These are phyloP conservation scores for Mycetomoellerius zeteki DNA, from an alignment of 1,140 invertebrate species.

Conservation along the genomic window DNA sequence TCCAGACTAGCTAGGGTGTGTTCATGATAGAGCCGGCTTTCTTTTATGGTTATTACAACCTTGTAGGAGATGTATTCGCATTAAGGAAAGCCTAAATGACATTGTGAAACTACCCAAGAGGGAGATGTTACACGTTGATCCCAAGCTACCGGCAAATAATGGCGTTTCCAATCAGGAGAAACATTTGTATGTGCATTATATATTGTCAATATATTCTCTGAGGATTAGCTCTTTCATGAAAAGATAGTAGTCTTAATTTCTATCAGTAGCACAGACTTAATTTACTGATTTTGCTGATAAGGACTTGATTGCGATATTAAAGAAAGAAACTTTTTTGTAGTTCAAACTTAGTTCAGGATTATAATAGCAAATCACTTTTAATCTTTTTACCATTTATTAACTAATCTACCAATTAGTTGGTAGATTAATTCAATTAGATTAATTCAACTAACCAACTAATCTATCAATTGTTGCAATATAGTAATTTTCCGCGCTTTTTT, in stretches of 20 bases:
- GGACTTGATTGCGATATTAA: background rate
- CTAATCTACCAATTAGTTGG: no score
- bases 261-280: background rate
- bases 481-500: conserved; percentile 11
- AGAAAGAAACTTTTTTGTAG: background rate
- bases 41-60: background rate
- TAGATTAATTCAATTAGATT: no score
- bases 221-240: background rate
- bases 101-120: conserved; percentile 14
- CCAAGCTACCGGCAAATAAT: background rate
- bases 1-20: background rate
- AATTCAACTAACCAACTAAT: background rate
- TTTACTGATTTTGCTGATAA: background rate
- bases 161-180: background rate
- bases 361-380: no score
- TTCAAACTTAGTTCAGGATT: no score
- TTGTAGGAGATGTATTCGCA: background rate
- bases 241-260: background rate
- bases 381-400: no score
- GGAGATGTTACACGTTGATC: conserved; percentile 27
- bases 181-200: background rate
- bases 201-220: background rate
- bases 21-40: conserved; percentile 23
- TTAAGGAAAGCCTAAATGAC: conserved; percentile 21
- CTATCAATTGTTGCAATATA: conserved; percentile 32